Evolutionary conservation across 2,797 vertebrate species (phyloP).

Genomic region (Characodon lateralis): DNA sequence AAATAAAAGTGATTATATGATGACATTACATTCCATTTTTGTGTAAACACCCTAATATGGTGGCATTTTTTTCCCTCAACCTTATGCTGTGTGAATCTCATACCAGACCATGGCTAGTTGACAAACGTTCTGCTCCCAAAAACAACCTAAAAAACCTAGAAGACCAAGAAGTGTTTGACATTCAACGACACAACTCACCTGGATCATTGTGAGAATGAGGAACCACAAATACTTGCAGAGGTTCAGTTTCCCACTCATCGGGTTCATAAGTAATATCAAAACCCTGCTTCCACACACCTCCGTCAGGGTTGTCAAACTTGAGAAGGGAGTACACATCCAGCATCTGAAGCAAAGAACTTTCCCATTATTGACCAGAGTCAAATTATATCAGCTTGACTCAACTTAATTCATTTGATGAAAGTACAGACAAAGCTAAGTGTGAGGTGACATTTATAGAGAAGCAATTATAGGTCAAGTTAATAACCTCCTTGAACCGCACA

Average conservation of each 20-base stretch:
- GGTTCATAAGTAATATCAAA: conserved; percentile 95
- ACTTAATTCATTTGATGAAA: not conserved
- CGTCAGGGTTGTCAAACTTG: conserved; percentile 94
- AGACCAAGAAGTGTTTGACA: not conserved
- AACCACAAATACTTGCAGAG: conserved; percentile 94
- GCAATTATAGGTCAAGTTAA: not conserved
- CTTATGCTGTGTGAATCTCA: not conserved
- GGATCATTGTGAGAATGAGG: conserved; percentile 98
- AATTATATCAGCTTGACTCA: no score
- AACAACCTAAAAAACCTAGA: not conserved
- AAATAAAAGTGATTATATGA: not conserved
- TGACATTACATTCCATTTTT: not conserved
- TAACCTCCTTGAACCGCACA: no score
- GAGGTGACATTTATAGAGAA: not conserved
- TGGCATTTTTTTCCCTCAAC: not conserved
- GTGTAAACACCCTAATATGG: not conserved
- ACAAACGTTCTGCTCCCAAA: not conserved
- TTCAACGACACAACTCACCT: conserved; percentile 66
- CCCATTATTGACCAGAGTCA: not conserved
- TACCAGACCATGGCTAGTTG: fast-evolving
- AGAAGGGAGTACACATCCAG: conserved; percentile 89
- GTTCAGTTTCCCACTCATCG: conserved; percentile 89
- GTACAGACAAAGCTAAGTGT: not conserved
- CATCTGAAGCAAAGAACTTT: conserved; percentile 82
- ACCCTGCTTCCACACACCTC: conserved; percentile 97